Percentiles rank a stretch among this genome's conserved stretches.
Conservation (phyloP, 2,888 invertebrate genomes). For the Dolomedes plantarius region DNA sequence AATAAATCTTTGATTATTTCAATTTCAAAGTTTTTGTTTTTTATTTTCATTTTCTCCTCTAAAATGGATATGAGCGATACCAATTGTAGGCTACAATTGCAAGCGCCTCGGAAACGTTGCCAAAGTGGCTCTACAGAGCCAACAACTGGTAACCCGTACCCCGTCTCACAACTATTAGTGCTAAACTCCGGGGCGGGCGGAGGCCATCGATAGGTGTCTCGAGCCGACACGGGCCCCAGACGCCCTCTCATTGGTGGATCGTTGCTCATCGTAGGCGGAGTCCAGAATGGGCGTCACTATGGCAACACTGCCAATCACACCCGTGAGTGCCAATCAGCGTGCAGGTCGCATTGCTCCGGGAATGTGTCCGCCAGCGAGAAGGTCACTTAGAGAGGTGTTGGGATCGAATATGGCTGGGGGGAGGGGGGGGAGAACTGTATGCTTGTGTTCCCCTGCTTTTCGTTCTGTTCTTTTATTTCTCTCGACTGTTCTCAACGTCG, state of each 20-base stretch:
- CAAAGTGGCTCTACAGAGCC: slow-evolving; percentile 10
- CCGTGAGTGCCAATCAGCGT: slow-evolving; percentile 64
- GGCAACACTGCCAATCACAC: slow-evolving; percentile 67
- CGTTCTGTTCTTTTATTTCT: background rate
- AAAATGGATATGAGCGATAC: too few relatives aligned
- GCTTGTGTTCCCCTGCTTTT: background rate
- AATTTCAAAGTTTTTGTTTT: too few relatives aligned
- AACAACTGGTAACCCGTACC: slow-evolving; percentile 4
- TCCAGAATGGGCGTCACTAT: slow-evolving; percentile 57
- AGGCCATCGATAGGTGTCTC: slow-evolving; percentile 70
- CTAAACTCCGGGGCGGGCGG: slow-evolving; percentile 71
- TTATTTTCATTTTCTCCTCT: too few relatives aligned
- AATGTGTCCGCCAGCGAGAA: slow-evolving; percentile 57
- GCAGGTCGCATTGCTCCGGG: slow-evolving; percentile 7
- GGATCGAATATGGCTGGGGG: slow-evolving; percentile 50
- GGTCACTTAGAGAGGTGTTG: slow-evolving; percentile 67
- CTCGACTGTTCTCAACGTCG: slow-evolving; percentile 1
- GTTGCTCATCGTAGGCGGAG: slow-evolving; percentile 52
- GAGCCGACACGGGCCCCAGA: slow-evolving; percentile 66
- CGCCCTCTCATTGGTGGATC: slow-evolving; percentile 68
- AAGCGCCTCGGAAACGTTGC: too few relatives aligned
- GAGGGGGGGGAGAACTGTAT: slow-evolving; percentile 15
- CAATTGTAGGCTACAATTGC: too few relatives aligned
- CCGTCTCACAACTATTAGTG: slow-evolving; percentile 66
- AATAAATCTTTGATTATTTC: too few relatives aligned